phyloP scores from a whole-genome alignment of 2,113 vertebrate species.

The Pterophyllum scalare region DNA sequence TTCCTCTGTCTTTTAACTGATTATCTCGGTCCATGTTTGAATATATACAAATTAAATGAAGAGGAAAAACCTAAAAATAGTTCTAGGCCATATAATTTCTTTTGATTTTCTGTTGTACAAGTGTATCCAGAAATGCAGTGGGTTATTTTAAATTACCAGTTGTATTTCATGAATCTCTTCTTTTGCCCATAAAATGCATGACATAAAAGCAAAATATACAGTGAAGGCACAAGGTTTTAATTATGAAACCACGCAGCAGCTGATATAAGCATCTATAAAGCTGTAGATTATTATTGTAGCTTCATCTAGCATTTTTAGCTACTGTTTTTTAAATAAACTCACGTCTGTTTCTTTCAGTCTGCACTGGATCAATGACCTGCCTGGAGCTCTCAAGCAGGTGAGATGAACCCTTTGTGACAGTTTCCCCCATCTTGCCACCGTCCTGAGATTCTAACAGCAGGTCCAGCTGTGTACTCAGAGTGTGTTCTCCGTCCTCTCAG shows the following conservation, averaged over 20 bases:
- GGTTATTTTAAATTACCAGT: background rate
- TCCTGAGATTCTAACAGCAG: background rate
- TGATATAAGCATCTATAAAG: background rate
- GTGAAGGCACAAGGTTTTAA: accelerated
- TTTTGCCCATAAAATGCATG: background rate
- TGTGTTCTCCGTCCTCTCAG: conserved; percentile 65
- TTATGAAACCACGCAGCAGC: background rate
- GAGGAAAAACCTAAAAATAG: no score
- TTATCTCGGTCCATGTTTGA: background rate
- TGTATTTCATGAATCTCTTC: background rate
- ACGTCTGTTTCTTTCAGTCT: conserved; percentile 78
- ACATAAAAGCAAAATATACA: no score
- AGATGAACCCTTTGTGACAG: background rate
- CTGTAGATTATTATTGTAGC: background rate
- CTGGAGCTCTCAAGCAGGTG: conserved; percentile 91
- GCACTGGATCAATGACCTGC: conserved; percentile 98
- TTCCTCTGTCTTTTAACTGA: background rate
- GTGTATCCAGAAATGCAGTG: background rate
- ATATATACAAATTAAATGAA: background rate
- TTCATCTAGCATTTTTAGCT: background rate
- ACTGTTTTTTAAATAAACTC: background rate
- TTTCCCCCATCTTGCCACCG: no score
- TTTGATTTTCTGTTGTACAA: no score
- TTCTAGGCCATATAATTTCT: no score
- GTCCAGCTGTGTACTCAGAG: background rate